Base-by-base conservation (phyloP, 2,888 invertebrate species). In the Morpho achilles region DNA sequence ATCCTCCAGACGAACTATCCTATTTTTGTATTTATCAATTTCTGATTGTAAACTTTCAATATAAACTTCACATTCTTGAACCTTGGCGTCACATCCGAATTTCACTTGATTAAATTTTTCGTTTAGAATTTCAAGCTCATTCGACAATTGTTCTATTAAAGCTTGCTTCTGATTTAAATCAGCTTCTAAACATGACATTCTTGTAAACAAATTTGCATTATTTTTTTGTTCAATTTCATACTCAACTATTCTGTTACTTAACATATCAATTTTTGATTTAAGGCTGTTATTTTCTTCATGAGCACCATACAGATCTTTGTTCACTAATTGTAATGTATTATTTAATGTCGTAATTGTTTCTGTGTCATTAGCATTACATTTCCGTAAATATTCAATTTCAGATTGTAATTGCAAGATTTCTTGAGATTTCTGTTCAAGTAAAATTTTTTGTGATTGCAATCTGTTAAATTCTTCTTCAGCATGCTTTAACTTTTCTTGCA, bases 1-100 rank as follows among this genome's bases (percentile, higher is more conserved):
- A 73, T 95, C 94, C 73, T 95, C 94, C 44, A 96, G 89, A 43
- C 92, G 92, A 42, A 91, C 87, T 45, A 94, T 92, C 69, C 94
- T 93, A 7, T 91, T 92, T 68, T 93, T 94, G 57, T 93, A 93
- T 69, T 93, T 93, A 3, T 77, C 82, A 53, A 94, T 89, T 71
- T 95, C 95, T 40, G 89, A 80, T 77, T 96, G 94, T 59, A 95
- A 83, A 45, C 92, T 93, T 78, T 96, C 96, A 57, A 95, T 94
- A 63, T 94, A 94, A 51, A 94, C 89, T 73, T 95, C 94, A 62
- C 94, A 89, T 77, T 96, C 95, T 74, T 94, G 94, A 8, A 96
- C 77, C 80, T 95, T 96, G 2, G 94, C 94, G 62, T 94, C 92
- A 54, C 92, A 84, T 4, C 92, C 91, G 73, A 79, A 85, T 65